Percentiles rank a stretch among this genome's conserved stretches.
phyloP scores from a whole-genome alignment of 1,140 invertebrate species.

The Drosophila teissieri region DNA sequence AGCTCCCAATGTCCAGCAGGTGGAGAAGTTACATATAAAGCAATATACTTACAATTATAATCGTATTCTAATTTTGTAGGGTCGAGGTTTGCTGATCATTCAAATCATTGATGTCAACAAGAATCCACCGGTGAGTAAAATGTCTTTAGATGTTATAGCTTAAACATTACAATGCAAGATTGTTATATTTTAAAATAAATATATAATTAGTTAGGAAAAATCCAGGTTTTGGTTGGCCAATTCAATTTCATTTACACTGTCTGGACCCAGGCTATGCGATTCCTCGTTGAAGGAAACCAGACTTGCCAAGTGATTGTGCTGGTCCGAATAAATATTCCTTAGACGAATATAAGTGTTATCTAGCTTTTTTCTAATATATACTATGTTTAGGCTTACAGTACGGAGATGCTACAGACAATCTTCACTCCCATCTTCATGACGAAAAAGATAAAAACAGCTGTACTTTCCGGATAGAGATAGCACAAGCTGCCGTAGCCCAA shows the following conservation, averaged over 20 bases:
- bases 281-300: constrained; percentile 2
- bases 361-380: neutral
- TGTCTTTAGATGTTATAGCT: neutral
- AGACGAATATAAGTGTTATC: neutral
- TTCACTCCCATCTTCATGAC: constrained; percentile 55
- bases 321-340: constrained; percentile 66
- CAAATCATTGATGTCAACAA: constrained; percentile 93
- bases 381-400: constrained; percentile 39
- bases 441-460: constrained; percentile 61
- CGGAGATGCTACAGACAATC: constrained; percentile 39
- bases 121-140: constrained; percentile 85
- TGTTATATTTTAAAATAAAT: neutral
- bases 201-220: neutral
- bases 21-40: neutral
- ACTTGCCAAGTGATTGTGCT: constrained; percentile 52
- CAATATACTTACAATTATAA: neutral
- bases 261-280: constrained; percentile 6
- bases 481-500: constrained; percentile 56
- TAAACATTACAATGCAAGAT: too few relatives aligned
- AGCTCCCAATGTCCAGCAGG: constrained; percentile 90
- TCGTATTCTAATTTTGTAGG: constrained; percentile 64
- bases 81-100: constrained; percentile 91
- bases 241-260: constrained; percentile 51
- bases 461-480: constrained; percentile 53
- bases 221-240: constrained; percentile 32